Base-by-base conservation (phyloP, 1,140 invertebrate species). In the Trinorchestia longiramus region DNA sequence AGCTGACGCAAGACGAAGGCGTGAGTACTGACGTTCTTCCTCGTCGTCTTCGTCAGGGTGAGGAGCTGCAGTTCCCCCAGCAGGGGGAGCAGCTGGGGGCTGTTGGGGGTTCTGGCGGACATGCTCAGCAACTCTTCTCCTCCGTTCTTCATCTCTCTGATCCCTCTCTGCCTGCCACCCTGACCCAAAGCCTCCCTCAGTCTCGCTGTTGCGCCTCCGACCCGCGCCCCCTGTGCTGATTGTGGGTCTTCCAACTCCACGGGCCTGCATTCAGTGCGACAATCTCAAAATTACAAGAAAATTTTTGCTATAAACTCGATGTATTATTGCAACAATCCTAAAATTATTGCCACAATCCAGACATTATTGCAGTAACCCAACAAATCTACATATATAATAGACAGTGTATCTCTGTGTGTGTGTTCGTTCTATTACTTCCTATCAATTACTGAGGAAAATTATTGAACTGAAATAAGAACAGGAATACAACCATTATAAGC, bases 161-260 rank as follows among this genome's bases (percentile, higher is more conserved):
- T 47, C 17, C 92, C 92, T 8, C 43, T 45, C 92, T 36, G 92
- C 19, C 44, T 45, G 6, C 92, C 92, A 94, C 43, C 47, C 92
- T 11, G 92, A 43, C 92, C 92, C 92, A 44, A 94, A 94, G 8
- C 92, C 92, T 47, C 11, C 92, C 92, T 94, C 92, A 0, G 92
- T 40, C 43, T 94, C 92, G 44, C 43, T 94, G 92, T 43, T 47
- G 92, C 43, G 92, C 43, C 92, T 94, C 44, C 92, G 41, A 11
- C 92, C 43, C 1, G 36, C 43, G 6, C 8, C 17, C 15, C 43
- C 92, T 42, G 90, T 43, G 90, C 90, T 44, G 92, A 94, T 94
- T 42, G 43, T 94, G 43, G 92, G 92, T 11, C 92, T 43, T 1
- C 92, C 92, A 6, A 94, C 92, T 6, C 92, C 92, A 8, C 92